Base-by-base conservation (phyloP, 2,113 vertebrate species). In the Melanocharis versteri region DNA sequence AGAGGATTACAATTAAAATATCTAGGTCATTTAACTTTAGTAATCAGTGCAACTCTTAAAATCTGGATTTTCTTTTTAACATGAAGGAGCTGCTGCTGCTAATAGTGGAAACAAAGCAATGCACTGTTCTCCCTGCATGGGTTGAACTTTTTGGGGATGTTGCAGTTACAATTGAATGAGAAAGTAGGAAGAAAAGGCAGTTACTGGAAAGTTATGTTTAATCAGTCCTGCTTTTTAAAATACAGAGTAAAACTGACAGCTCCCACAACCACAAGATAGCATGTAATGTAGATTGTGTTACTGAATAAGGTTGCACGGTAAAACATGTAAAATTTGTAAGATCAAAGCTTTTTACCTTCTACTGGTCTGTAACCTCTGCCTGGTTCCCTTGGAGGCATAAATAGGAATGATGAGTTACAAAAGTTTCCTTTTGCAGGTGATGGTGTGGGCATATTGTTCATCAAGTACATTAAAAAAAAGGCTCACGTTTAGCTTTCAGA, bases 1-100 rank as follows among this genome's bases (percentile, higher is more conserved):
- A 60, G 23, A 60, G 39, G 60, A 40, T 88, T 95, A 56, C 4
- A 24, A 66, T 93, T 83, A 80, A 86, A 80, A 95, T 92, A 87
- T 81, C 54, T 90, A 78, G 27, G 56, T 93, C 47, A 73, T 92
- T 95, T 93, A 88, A 88, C 58, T 94, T 92, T 5, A 75, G 47
- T 57, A 70, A 90, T 76, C 66, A 65, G 33, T 79, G 24, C 47
- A 75, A 47, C 61, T 76, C 39, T 65, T 72, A 77, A 88, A 86
- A 83, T 88, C 79, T 77, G 68, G 42, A 80, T 70, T 92, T 90
- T 64, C 50, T 73, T 57, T 75, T 87, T 81, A 30, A 69, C 83
- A 78, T 77, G 53, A 70, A 70, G 86, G 72, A 78, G 13, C 23
- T 66, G 39, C 19, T 90, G 37, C 71, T 95, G 47, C 51, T 90